These are phyloP conservation scores for Globodera rostochiensis DNA, from an alignment of 1,140 invertebrate species.

Conservation along the genomic window DNA sequence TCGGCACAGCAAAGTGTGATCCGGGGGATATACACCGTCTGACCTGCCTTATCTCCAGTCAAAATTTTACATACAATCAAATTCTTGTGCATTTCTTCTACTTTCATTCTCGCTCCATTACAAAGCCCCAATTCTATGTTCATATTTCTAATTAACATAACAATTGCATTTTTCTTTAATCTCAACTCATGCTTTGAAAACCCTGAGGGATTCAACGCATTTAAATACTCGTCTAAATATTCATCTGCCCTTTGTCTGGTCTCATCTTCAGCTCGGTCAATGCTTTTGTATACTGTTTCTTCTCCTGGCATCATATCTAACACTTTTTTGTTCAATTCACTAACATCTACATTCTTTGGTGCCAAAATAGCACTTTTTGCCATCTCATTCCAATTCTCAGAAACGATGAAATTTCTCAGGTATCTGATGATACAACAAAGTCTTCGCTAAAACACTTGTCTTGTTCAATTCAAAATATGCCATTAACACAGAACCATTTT, in stretches of 20 bases:
- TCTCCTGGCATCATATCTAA: conserved; percentile 18
- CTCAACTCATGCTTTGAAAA: too few relatives aligned
- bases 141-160: too few relatives aligned
- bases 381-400: too few relatives aligned
- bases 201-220: too few relatives aligned
- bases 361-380: too few relatives aligned
- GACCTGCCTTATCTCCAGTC: conserved; percentile 34
- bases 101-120: conserved; percentile 38
- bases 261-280: too few relatives aligned
- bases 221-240: too few relatives aligned
- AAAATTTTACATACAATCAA: conserved; percentile 37
- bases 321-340: neutral
- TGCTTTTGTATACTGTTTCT: too few relatives aligned
- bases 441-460: too few relatives aligned
- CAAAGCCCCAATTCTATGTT: conserved; percentile 20
- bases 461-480: neutral
- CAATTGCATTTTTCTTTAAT: too few relatives aligned
- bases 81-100: conserved; percentile 31
- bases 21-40: conserved; percentile 29
- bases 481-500: neutral
- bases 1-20: conserved; percentile 32
- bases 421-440: conserved; percentile 18
- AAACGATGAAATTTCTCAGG: neutral
- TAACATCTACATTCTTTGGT: too few relatives aligned
- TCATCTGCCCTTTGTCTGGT: too few relatives aligned